A percentile compares a stretch with the other conserved stretches of the same genome.
Evolutionary conservation across 2,113 vertebrate genomes (phyloP).

Genomic region (Philantomba maxwellii): DNA sequence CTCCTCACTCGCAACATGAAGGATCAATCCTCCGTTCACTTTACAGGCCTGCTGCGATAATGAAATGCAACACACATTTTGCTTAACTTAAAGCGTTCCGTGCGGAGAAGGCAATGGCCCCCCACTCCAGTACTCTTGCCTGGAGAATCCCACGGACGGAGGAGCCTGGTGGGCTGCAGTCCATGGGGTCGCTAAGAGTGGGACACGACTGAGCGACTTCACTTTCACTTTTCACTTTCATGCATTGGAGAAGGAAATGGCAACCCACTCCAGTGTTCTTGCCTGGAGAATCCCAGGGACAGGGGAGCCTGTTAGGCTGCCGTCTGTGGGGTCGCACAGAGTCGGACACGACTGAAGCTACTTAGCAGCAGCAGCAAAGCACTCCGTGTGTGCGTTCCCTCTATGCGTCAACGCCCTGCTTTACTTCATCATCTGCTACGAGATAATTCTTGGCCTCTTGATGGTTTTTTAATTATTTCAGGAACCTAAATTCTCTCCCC

Average conservation of each 20-base stretch:
- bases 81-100: neutral
- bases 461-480: neutral
- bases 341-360: no score
- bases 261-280: no score
- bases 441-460: neutral
- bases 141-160: rapidly evolving
- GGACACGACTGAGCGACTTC: rapidly evolving
- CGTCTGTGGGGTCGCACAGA: no score
- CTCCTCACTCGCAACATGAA: neutral
- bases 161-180: no score
- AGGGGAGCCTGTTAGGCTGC: no score
- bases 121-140: no score
- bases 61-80: neutral
- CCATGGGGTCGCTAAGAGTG: rapidly evolving
- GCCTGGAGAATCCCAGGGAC: no score
- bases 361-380: neutral
- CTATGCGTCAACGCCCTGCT: neutral
- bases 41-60: neutral
- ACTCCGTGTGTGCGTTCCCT: rapidly evolving
- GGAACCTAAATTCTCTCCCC: neutral
- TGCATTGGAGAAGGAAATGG: no score
- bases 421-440: neutral
- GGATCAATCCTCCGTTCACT: neutral
- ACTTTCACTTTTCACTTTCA: no score
- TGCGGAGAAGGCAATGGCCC: rapidly evolving